phyloP scores from a whole-genome alignment of 2,113 vertebrate species.

The Notarius quadriscutis region DNA sequence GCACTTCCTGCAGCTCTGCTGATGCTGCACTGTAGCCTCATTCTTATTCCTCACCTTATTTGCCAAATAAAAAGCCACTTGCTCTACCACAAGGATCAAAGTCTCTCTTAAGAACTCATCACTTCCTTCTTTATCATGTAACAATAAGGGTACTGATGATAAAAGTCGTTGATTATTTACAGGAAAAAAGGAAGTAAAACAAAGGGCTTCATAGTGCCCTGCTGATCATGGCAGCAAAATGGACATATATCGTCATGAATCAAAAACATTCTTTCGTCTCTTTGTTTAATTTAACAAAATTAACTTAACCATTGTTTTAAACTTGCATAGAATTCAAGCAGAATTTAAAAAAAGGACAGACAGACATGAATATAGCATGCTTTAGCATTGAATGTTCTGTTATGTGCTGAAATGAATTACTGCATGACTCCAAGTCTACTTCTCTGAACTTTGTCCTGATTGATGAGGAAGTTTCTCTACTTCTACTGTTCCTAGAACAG shows the following conservation, averaged over 20 bases:
- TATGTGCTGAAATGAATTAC: neutral
- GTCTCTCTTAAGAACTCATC: neutral
- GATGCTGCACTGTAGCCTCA: constrained; percentile 62
- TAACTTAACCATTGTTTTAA: neutral
- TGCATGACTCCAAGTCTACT: neutral
- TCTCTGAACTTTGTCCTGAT: neutral
- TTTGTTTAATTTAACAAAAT: neutral
- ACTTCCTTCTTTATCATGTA: constrained; percentile 6
- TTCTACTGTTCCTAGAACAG: neutral
- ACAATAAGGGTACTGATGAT: neutral
- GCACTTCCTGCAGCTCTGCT: constrained; percentile 71
- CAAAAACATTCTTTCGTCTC: neutral
- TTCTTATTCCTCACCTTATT: neutral
- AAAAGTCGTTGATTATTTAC: neutral
- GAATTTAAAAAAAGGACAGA: neutral
- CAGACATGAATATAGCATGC: neutral
- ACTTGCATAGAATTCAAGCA: neutral
- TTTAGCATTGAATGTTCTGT: neutral
- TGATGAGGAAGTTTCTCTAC: constrained; percentile 44
- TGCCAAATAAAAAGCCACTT: neutral
- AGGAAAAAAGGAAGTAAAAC: neutral
- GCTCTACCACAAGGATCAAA: constrained; percentile 24
- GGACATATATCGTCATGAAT: neutral
- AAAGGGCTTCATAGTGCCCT: too few relatives aligned
- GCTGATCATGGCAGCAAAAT: neutral